Base-by-base conservation (phyloP, 2,888 invertebrate species). In the Parthenolecanium corni region DNA sequence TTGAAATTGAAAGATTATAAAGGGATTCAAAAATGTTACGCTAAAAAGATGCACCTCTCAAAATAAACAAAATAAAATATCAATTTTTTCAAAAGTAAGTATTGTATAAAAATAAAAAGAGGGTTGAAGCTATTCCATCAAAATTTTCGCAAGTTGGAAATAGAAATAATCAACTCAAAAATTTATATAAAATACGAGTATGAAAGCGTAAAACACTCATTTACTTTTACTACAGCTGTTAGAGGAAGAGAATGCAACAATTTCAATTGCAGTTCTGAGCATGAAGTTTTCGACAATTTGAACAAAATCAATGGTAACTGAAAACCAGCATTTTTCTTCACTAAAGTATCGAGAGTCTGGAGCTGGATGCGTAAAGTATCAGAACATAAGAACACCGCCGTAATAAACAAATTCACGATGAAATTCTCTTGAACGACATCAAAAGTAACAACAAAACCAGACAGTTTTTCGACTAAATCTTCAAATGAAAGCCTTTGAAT, bases 261-360 rank as follows among this genome's bases (percentile, higher is more conserved):
- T 23, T 38, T 23, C 20, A 61, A 23, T 38, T 51, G 61, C 16
- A 61, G 1, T 40, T 16, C 12, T 3, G 40, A 11, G 14, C 16
- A 24, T 0, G 51, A 21, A 14, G 61, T 38, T 38, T 38, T 20
- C 23, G 61, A 12, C 1, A 61, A 18, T 16, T 36, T 16, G 16
- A 23, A 61, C 21, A 61, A 23, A 6, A 61, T 51, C 20, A 47
- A 31, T 23, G 61, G 40, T 20, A 61, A 49, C 5, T 61, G 47
- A 11, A 51, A 49, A 18, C n/a, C 51, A n/a, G 61, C 40, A 46
- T 61, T 51, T 1, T 21, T 1, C 14, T 51, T 38, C 5, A 51
- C 23, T 6, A 61, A 47, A 38, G 51, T 4, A 14, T 20, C 23
- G 31, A 51, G 49, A 51, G 51, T 51, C 11, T 18, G 3, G 18